A percentile compares a stretch with the other conserved stretches of the same genome.
These are phyloP conservation scores for Vollenhovia emeryi DNA, from an alignment of 1,140 invertebrate genomes.

Conservation along the genomic window DNA sequence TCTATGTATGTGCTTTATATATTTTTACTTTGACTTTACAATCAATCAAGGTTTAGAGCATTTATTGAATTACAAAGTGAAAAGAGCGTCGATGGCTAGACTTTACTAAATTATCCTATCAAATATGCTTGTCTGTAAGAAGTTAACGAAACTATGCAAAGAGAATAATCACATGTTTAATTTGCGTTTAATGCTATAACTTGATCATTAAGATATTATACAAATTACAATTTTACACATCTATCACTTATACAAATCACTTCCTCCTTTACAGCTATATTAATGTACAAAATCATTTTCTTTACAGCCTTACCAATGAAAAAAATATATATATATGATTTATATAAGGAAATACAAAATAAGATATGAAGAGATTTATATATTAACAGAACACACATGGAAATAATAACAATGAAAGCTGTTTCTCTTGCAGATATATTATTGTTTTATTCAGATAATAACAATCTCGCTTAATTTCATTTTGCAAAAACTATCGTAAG, in stretches of 20 bases:
- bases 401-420: not conserved
- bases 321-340: too few species aligned
- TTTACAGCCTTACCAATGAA: too few species aligned
- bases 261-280: too few species aligned
- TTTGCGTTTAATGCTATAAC: not conserved
- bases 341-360: too few species aligned
- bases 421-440: not conserved
- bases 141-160: not conserved
- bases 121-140: not conserved
- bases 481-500: slow-evolving; percentile 6
- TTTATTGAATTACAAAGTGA: not conserved
- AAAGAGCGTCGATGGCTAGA: not conserved
- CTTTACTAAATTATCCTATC: not conserved
- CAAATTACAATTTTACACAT: too few species aligned
- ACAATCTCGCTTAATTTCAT: not conserved
- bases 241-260: not conserved
- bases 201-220: not conserved
- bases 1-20: not conserved
- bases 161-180: not conserved
- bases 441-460: not conserved
- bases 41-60: not conserved
- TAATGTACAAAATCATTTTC: not conserved
- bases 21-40: not conserved
- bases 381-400: not conserved
- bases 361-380: not conserved